Conservation (phyloP, 37 sponge, comb jelly and placozoan genomes). For the Lycopodina hypogea region DNA sequence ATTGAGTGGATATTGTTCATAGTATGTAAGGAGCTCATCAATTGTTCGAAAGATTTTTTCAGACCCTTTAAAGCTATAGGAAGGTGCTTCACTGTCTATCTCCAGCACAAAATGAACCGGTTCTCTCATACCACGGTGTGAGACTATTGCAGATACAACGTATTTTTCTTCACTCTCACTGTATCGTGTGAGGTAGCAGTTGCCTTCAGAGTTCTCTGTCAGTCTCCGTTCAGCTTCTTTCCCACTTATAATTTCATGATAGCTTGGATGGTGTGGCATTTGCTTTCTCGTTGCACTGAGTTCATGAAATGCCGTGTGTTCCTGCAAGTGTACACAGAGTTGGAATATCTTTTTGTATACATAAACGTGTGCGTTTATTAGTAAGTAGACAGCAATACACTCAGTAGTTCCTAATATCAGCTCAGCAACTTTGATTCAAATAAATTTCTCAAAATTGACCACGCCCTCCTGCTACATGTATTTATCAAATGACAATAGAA, state of each 20-base stretch:
- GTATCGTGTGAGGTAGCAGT: slow-evolving; percentile 1
- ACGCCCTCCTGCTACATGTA: too few relatives aligned
- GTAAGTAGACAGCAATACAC: too few relatives aligned
- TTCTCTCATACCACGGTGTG: background rate
- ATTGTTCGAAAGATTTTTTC: background rate
- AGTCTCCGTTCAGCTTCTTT: background rate
- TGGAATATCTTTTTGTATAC: too few relatives aligned
- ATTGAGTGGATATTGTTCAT: background rate
- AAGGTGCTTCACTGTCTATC: background rate
- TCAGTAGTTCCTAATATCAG: too few relatives aligned
- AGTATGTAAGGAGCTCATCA: background rate
- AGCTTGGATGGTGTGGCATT: background rate
- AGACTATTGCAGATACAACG: background rate
- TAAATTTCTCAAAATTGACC: too few relatives aligned
- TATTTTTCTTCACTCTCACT: background rate
- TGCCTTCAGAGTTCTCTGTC: background rate
- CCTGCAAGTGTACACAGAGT: too few relatives aligned
- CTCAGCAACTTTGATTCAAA: too few relatives aligned
- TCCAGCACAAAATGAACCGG: background rate
- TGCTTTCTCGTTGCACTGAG: background rate
- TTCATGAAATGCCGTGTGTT: too few relatives aligned
- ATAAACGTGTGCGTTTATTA: too few relatives aligned
- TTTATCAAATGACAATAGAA: too few relatives aligned
- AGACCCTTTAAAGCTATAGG: background rate
- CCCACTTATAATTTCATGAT: background rate